A percentile compares a stretch with the other conserved stretches of the same genome.
Evolutionary conservation across 2,888 invertebrate genomes (phyloP).

Genomic region (Biston stratarius): DNA sequence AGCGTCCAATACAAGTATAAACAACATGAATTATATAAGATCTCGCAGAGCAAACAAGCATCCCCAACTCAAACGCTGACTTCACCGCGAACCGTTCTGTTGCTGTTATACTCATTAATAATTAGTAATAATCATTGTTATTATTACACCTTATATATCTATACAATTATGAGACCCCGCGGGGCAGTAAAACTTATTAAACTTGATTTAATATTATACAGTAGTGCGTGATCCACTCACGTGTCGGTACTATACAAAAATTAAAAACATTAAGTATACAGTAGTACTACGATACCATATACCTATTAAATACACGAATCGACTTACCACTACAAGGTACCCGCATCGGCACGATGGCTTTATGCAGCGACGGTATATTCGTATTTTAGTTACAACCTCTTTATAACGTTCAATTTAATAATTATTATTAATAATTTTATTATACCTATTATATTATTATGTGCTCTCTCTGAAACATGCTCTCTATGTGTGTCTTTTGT

Average conservation of each 20-base stretch:
- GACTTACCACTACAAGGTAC: slow-evolving; percentile 77
- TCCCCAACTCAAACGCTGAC: slow-evolving; percentile 39
- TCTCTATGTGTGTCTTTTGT: slow-evolving; percentile 48
- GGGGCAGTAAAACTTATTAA: slow-evolving; percentile 74
- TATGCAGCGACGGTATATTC: slow-evolving; percentile 71
- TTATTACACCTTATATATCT: slow-evolving; percentile 79
- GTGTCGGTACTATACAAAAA: slow-evolving; percentile 84
- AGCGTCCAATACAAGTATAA: slow-evolving; percentile 2
- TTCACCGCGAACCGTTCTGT: slow-evolving; percentile 49
- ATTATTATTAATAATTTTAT: slow-evolving; percentile 74
- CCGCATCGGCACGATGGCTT: slow-evolving; percentile 67
- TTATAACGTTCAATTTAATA: slow-evolving; percentile 76
- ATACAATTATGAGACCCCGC: slow-evolving; percentile 73
- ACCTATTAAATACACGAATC: slow-evolving; percentile 83
- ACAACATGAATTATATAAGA: slow-evolving; percentile 2
- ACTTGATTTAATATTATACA: slow-evolving; percentile 77
- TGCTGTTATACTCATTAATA: slow-evolving; percentile 51
- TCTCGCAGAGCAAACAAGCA: slow-evolving; percentile 24
- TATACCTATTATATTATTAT: slow-evolving; percentile 70
- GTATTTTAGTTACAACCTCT: slow-evolving; percentile 84
- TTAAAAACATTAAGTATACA: slow-evolving; percentile 82
- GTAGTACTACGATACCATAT: slow-evolving; percentile 81
- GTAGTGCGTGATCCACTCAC: slow-evolving; percentile 68
- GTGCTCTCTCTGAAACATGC: slow-evolving; percentile 75
- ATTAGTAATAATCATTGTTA: slow-evolving; percentile 59